Conservation (phyloP, 2,113 vertebrate species). For the Pseudonaja textilis region DNA sequence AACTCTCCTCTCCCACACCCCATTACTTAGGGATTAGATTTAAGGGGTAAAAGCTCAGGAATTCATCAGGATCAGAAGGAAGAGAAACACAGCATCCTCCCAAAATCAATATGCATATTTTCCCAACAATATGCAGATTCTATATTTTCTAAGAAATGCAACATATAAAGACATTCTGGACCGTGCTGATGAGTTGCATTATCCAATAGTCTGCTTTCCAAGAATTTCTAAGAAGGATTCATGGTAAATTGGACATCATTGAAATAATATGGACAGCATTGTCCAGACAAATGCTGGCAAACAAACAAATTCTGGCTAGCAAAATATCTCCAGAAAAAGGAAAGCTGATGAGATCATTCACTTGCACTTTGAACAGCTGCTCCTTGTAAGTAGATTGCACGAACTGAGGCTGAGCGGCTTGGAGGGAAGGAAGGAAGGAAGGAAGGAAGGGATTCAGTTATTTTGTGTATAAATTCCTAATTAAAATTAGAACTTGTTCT, state of each 20-base stretch:
- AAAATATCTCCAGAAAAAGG: background rate
- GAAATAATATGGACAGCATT: background rate
- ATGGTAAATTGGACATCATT: background rate
- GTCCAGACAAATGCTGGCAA: background rate
- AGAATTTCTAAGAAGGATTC: background rate
- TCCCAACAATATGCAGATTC: background rate
- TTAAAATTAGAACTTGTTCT: too few species aligned
- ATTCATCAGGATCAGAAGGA: background rate
- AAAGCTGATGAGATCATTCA: background rate
- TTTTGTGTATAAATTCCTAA: too few species aligned
- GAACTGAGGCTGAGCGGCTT: background rate
- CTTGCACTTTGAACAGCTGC: background rate
- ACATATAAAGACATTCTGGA: background rate
- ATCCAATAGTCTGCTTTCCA: background rate
- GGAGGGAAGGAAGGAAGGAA: too few species aligned
- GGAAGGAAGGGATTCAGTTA: too few species aligned
- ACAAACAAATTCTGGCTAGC: background rate
- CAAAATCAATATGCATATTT: background rate
- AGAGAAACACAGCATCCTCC: background rate
- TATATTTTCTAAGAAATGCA: background rate
- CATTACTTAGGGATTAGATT: background rate
- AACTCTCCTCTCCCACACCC: background rate
- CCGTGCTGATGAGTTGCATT: background rate
- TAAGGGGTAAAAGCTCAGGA: background rate
- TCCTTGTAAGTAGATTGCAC: background rate